phyloP scores from a whole-genome alignment of 2,888 invertebrate species.

The Conchocele bisecta region DNA sequence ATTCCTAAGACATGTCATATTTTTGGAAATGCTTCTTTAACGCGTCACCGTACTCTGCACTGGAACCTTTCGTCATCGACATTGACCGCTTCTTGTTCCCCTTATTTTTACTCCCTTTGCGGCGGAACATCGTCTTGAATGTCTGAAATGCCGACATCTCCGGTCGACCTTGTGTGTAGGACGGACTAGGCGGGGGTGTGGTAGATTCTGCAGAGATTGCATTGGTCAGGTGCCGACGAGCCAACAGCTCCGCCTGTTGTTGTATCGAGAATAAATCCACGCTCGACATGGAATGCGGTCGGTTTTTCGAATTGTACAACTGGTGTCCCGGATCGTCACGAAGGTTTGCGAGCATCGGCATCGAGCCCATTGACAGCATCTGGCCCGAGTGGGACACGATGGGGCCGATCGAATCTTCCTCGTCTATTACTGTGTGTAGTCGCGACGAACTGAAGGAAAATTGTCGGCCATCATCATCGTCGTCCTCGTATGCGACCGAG shows the following conservation, averaged over 20 bases:
- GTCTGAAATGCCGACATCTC: slow-evolving; percentile 73
- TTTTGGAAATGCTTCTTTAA: slow-evolving; percentile 75
- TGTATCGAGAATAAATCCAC: slow-evolving; percentile 62
- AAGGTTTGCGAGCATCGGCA: slow-evolving; percentile 60
- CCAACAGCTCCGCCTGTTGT: slow-evolving; percentile 45
- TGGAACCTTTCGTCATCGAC: slow-evolving; percentile 66
- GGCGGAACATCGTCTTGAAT: slow-evolving; percentile 74
- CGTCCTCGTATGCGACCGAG: slow-evolving; percentile 23
- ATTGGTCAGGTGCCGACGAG: slow-evolving; percentile 23
- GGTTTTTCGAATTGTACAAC: slow-evolving; percentile 58
- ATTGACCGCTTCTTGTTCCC: slow-evolving; percentile 71
- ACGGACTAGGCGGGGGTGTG: slow-evolving; percentile 47
- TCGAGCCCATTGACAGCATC: slow-evolving; percentile 63
- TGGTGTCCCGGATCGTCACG: slow-evolving; percentile 45
- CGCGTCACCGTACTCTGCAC: slow-evolving; percentile 67
- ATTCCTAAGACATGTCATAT: slow-evolving; percentile 69
- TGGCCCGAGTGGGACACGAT: slow-evolving; percentile 38
- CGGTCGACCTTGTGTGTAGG: slow-evolving; percentile 27
- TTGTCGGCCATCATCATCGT: slow-evolving; percentile 50
- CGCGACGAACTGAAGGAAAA: slow-evolving; percentile 58
- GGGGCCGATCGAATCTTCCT: slow-evolving; percentile 44
- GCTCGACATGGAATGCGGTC: slow-evolving; percentile 72
- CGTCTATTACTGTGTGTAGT: slow-evolving; percentile 52
- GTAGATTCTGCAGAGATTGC: slow-evolving; percentile 10
- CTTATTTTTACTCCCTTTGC: slow-evolving; percentile 74